Evolutionary conservation across 2,113 vertebrate genomes (phyloP).

Genomic region (Reinhardtius hippoglossoides): DNA sequence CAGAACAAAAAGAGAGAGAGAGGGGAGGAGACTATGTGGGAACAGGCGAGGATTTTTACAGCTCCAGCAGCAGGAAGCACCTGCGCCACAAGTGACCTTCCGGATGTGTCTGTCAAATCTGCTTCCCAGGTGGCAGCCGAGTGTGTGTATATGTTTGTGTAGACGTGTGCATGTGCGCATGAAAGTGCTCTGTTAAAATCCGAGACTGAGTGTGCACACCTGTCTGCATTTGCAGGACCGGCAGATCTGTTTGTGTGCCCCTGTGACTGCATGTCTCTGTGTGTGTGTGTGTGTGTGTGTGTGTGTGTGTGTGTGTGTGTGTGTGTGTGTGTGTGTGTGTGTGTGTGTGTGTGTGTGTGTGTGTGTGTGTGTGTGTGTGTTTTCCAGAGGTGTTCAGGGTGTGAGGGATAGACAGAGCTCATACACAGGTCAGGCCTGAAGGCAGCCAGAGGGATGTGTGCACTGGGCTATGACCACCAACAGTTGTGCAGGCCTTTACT

Average conservation of each 20-base stretch:
- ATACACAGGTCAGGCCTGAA: slow-evolving; percentile 65
- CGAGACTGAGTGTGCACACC: slow-evolving; percentile 49
- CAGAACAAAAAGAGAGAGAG: slow-evolving; percentile 2
- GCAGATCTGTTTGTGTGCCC: slow-evolving; percentile 39
- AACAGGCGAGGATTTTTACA: slow-evolving; percentile 47
- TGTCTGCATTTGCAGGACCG: slow-evolving; percentile 62
- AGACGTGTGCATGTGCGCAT: slow-evolving; percentile 37
- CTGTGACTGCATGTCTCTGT: background rate
- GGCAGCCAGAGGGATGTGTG: slow-evolving; percentile 45
- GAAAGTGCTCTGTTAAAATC: slow-evolving; percentile 44
- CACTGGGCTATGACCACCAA: slow-evolving; percentile 68
- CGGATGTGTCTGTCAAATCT: slow-evolving; percentile 63
- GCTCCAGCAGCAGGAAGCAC: slow-evolving; percentile 58
- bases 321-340: slow-evolving; percentile 1
- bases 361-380: slow-evolving; percentile 22
- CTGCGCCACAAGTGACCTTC: slow-evolving; percentile 54
- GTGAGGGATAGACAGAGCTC: slow-evolving; percentile 58
- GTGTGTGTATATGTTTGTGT: slow-evolving; percentile 10
- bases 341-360: slow-evolving; percentile 24
- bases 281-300: background rate
- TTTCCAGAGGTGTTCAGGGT: slow-evolving; percentile 40
- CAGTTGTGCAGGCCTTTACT: slow-evolving; percentile 59
- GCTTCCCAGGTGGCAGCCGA: slow-evolving; percentile 52
- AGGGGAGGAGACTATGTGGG: slow-evolving; percentile 22
- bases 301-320: background rate